A percentile compares a stretch with the other conserved stretches of the same genome.
phyloP scores from a whole-genome alignment of 2,113 vertebrate species.

The Leuciscus idus region DNA sequence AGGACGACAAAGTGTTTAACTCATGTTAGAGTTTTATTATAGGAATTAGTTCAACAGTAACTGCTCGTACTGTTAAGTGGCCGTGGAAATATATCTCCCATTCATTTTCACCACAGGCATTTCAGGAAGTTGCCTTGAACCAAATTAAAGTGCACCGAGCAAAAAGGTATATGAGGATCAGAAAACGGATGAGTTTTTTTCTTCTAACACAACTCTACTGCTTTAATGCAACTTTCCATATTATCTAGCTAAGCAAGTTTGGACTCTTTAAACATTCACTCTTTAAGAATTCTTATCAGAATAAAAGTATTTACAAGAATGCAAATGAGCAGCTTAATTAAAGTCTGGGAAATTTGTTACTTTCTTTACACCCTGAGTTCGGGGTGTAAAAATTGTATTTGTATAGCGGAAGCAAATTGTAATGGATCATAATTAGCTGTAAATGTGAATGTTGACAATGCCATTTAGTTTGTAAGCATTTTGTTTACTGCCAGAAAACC shows the following conservation, averaged over 20 bases:
- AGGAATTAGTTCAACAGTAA: not conserved
- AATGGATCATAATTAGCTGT: conserved; percentile 6
- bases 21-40: not conserved
- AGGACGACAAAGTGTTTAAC: not conserved
- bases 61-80: not conserved
- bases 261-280: not conserved
- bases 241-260: not conserved
- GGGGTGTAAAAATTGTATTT: not conserved
- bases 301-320: not conserved
- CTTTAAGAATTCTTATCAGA: not conserved
- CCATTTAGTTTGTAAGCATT: not conserved
- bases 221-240: not conserved
- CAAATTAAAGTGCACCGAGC: not conserved
- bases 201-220: not conserved
- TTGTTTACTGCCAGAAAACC: not conserved
- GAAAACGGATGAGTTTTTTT: not conserved
- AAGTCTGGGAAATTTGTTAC: not conserved
- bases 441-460: not conserved
- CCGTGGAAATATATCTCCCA: not conserved
- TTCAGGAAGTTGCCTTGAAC: not conserved
- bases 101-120: not conserved
- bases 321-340: not conserved
- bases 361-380: not conserved
- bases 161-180: not conserved
- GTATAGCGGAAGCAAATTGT: not conserved